Percentiles rank a stretch among this genome's conserved stretches.
These are phyloP conservation scores for Podotricha telesiphe DNA, from an alignment of 2,888 invertebrate species.

Conservation along the genomic window DNA sequence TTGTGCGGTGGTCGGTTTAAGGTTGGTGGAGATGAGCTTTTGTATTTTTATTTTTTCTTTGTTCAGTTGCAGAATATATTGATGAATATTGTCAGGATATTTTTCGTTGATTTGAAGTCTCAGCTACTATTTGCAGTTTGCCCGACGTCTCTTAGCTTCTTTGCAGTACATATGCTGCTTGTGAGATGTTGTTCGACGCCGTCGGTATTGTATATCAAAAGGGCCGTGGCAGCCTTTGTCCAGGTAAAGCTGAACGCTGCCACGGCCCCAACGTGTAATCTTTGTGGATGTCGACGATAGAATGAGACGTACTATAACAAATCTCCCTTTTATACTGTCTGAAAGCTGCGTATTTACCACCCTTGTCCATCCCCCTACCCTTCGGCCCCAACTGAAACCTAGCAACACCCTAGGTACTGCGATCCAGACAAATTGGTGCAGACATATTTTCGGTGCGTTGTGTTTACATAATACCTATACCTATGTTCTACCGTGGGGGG, in stretches of 20 bases:
- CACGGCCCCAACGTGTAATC: conserved; percentile 19
- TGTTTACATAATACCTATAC: conserved; percentile 23
- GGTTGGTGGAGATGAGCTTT: background rate
- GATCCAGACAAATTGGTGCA: conserved; percentile 29
- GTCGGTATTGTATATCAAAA: background rate
- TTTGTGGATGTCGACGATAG: conserved; percentile 4
- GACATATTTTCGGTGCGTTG: conserved; percentile 32
- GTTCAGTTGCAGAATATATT: background rate
- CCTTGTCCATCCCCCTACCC: conserved; percentile 26
- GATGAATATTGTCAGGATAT: background rate
- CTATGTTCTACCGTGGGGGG: conserved; percentile 16
- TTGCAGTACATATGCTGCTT: background rate
- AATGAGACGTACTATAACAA: conserved; percentile 26
- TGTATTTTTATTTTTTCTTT: background rate
- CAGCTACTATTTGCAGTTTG: background rate
- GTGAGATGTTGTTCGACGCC: background rate
- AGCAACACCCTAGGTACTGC: conserved; percentile 40
- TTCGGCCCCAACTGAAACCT: conserved; percentile 37
- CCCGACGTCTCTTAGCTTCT: background rate
- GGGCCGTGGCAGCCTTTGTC: conserved; percentile 11
- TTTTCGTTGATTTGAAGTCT: background rate
- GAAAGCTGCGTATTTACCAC: conserved; percentile 32
- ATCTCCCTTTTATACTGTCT: conserved; percentile 37
- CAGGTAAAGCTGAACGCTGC: conserved; percentile 9
- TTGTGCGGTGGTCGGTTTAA: background rate